Evolutionary conservation across 2,797 vertebrate genomes (phyloP), one percentile per base, ranked within the genome.

Genomic region (Manis pentadactyla): DNA sequence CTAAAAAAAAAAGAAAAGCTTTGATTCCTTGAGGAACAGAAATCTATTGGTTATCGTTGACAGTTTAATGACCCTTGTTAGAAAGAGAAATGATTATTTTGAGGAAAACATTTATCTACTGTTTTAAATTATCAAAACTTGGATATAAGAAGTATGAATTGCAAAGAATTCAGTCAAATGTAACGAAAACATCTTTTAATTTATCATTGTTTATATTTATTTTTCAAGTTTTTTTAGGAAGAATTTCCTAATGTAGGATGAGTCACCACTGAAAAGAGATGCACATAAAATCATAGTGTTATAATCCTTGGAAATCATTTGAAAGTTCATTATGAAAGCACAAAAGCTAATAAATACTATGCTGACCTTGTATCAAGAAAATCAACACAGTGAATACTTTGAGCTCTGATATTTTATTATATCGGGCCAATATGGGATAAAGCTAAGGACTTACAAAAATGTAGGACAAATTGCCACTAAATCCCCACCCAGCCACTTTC

Each of bases 291-390:
- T 78, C 23, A 59, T 19, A 11, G 2, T 23, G 25, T n/a, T 66
- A 14, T 29, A 51, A 34, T 78, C 66, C 42, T 87, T 92, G 71
- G 59, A 94, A 93, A 93, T 73, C 27, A 66, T 1, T 42, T 90
- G 57, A 64, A 74, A 92, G 23, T 14, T 85, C 77, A 55, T 90
- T 89, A 57, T 17, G 57, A 75, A 79, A 93, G 55, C 66, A 89
- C 37, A 63, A 88, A 93, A 93, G n/a, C 29, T 46, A 46, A 46
- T 46, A 93, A 79, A 68, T 73, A 69, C 5, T 86, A 29, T 90
- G 55, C 55, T 95, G 90, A 93, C 49, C 12, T 89, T 94, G 34
- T 66, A 31, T 88, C 63, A 93, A 88, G 71, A 93, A 92, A 95
- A 96, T 88, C 49, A 93, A 82, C 73, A 93, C 5, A 79, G 29